Evolutionary conservation across 2,888 invertebrate species (phyloP).

Genomic region (Nycteola revayana): DNA sequence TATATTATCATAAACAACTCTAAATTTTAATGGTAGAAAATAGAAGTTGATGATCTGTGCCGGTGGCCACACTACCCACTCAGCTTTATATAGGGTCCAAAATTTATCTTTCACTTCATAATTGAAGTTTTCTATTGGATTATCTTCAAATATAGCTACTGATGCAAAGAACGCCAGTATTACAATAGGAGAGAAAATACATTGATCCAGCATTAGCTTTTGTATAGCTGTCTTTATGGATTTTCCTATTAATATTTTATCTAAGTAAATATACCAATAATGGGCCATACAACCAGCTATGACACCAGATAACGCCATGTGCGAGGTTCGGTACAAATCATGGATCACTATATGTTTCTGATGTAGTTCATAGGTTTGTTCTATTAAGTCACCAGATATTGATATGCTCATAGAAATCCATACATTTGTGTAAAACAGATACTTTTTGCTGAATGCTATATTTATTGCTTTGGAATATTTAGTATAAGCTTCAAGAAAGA

Average conservation of each 20-base stretch:
- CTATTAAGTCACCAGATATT: constrained; percentile 89
- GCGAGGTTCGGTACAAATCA: constrained; percentile 83
- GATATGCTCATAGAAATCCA: constrained; percentile 89
- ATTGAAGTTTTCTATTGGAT: constrained; percentile 82
- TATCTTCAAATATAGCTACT: constrained; percentile 86
- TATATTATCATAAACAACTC: constrained; percentile 93
- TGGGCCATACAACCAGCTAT: constrained; percentile 91
- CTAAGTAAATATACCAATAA: constrained; percentile 92
- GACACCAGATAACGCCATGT: constrained; percentile 90
- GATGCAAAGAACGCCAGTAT: constrained; percentile 90
- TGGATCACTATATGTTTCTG: constrained; percentile 78
- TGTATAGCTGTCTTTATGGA: constrained; percentile 84
- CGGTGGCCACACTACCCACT: constrained; percentile 96
- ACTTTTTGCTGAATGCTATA: constrained; percentile 83
- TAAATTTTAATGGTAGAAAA: constrained; percentile 89
- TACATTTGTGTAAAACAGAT: constrained; percentile 90
- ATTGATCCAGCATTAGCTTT: constrained; percentile 92
- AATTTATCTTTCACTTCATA: constrained; percentile 88
- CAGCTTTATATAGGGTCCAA: constrained; percentile 89
- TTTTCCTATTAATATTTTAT: constrained; percentile 86
- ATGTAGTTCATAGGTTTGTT: constrained; percentile 89
- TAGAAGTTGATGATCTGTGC: constrained; percentile 97
- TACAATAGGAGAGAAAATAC: constrained; percentile 91
- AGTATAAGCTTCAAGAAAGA: constrained; percentile 49
- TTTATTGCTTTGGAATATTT: constrained; percentile 41